These are phyloP conservation scores for Lithobates pipiens DNA, from an alignment of 2,797 vertebrate species.

Conservation along the genomic window DNA sequence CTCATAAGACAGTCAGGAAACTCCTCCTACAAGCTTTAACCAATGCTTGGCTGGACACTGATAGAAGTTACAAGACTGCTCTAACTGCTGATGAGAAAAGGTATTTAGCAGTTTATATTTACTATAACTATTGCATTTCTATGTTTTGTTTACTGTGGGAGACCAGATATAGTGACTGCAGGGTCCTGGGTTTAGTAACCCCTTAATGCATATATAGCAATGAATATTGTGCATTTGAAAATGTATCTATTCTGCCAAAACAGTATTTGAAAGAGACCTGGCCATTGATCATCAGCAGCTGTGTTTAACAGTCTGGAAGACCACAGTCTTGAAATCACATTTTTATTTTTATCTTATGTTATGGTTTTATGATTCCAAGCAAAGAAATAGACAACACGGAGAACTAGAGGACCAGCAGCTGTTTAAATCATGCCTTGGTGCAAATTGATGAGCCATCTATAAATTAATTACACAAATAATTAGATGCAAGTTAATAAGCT, in stretches of 20 bases:
- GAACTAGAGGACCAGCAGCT: conserved; percentile 52
- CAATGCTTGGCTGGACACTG: too few species aligned
- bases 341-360: not conserved
- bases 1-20: too few species aligned
- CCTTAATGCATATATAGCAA: too few species aligned
- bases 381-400: conserved; percentile 36
- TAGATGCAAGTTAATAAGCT: conserved; percentile 72
- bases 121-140: too few species aligned
- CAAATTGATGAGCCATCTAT: conserved; percentile 67
- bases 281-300: not conserved
- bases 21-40: too few species aligned
- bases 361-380: not conserved
- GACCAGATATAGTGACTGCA: too few species aligned
- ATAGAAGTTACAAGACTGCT: too few species aligned
- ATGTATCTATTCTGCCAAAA: not conserved
- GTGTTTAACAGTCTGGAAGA: not conserved
- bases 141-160: too few species aligned
- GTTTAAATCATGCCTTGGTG: conserved; percentile 64
- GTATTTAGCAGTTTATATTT: too few species aligned
- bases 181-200: too few species aligned
- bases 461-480: conserved; percentile 72
- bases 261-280: too few species aligned
- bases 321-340: not conserved
- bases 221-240: not conserved
- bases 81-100: too few species aligned